Conservation (phyloP, 2,888 invertebrate genomes). For the Alloscopus bannaensis region DNA sequence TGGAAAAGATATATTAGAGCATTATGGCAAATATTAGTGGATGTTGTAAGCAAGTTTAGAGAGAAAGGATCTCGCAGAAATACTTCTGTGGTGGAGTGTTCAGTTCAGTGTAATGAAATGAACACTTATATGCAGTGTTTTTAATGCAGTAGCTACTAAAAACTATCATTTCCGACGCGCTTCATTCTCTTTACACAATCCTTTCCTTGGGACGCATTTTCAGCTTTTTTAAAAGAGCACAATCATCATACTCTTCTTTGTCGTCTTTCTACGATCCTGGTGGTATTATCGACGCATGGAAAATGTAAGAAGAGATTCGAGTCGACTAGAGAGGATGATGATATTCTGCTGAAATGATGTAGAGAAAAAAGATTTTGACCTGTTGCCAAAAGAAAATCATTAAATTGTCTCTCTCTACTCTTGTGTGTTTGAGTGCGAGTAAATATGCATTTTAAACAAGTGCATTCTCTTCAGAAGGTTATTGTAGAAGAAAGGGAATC, state of each 20-base stretch:
- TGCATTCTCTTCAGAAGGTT: constrained; percentile 6
- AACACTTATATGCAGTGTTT: too few relatives aligned
- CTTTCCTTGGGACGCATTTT: too few relatives aligned
- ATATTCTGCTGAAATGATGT: neutral
- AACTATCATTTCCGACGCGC: too few relatives aligned
- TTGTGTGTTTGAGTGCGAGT: neutral
- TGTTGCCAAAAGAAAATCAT: constrained; percentile 41
- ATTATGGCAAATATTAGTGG: constrained; percentile 36
- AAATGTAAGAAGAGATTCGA: neutral
- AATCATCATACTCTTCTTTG: constrained; percentile 4
- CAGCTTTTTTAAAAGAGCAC: too few relatives aligned
- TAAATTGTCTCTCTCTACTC: neutral
- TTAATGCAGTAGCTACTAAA: too few relatives aligned
- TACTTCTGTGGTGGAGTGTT: neutral
- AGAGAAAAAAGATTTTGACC: constrained; percentile 38
- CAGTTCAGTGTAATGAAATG: constrained; percentile 18
- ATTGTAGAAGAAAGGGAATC: too few relatives aligned
- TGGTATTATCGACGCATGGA: constrained; percentile 15
- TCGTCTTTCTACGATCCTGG: constrained; percentile 17
- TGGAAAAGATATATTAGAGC: constrained; percentile 38
- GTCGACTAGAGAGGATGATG: neutral
- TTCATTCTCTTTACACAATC: neutral
- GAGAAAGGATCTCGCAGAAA: neutral
- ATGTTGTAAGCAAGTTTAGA: constrained; percentile 2
- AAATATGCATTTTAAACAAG: too few relatives aligned